phyloP scores from a whole-genome alignment of 2,113 vertebrate species.

The Chaetorhynchus papuensis region DNA sequence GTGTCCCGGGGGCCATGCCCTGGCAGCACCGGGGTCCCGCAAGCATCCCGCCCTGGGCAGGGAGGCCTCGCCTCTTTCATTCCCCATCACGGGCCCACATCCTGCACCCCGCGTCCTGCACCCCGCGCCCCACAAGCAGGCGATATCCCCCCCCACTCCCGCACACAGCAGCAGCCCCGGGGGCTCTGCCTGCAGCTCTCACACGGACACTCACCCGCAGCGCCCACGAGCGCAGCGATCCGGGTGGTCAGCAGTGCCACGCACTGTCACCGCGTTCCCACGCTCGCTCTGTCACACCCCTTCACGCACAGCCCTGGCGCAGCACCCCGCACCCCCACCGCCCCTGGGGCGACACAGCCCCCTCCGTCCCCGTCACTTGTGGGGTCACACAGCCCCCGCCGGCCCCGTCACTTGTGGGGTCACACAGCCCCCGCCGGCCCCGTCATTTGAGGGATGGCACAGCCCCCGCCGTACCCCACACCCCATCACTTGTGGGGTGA shows the following conservation, averaged over 20 bases:
- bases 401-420: background rate
- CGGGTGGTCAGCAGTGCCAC: background rate
- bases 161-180: background rate
- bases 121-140: background rate
- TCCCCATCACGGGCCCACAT: background rate
- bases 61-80: background rate
- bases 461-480: background rate
- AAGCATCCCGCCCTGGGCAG: background rate
- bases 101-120: background rate
- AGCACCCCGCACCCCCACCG: background rate
- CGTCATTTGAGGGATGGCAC: no score
- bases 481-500: background rate
- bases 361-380: background rate
- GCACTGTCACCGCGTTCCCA: background rate
- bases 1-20: background rate
- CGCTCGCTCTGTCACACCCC: background rate
- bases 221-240: background rate
- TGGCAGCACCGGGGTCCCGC: background rate
- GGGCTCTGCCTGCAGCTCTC: background rate
- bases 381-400: background rate
- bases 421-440: no score
- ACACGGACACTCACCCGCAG: background rate
- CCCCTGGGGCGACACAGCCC: background rate
- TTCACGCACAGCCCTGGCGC: background rate
- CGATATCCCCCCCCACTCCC: rapidly evolving